A percentile compares a stretch with the other conserved stretches of the same genome.
Evolutionary conservation across 2,113 vertebrate species (phyloP).

Genomic region (Poecilia latipinna): DNA sequence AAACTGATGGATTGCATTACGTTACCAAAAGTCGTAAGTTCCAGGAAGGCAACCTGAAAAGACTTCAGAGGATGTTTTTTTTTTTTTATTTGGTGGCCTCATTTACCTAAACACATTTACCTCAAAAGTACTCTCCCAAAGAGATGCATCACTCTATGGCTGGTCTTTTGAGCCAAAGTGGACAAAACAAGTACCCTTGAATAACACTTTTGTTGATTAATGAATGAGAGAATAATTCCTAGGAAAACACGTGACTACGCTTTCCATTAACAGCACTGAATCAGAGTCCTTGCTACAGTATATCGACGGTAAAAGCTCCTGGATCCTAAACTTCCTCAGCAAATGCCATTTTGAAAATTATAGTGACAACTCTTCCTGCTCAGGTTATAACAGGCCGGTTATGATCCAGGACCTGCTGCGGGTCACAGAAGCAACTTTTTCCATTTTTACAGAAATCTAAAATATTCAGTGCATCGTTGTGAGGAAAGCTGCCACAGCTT

Average conservation of each 20-base stretch:
- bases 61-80: not conserved
- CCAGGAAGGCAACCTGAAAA: not conserved
- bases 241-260: conserved; percentile 12
- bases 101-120: not conserved
- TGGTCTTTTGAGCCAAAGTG: not conserved
- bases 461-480: not conserved
- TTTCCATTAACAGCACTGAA: not conserved
- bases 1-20: not conserved
- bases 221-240: not conserved
- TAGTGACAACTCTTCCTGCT: not conserved
- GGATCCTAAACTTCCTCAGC: conserved; percentile 1
- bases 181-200: not conserved
- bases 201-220: not conserved
- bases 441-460: not conserved
- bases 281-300: conserved; percentile 21
- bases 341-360: conserved; percentile 7
- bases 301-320: conserved; percentile 10
- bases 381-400: not conserved
- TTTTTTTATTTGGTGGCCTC: not conserved
- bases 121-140: not conserved
- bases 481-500: not conserved
- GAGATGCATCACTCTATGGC: not conserved
- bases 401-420: not conserved
- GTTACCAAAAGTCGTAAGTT: not conserved
- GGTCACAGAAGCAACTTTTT: not conserved